Base-by-base conservation (phyloP, 1,140 invertebrate genomes). In the Muscidifurax raptorellus region DNA sequence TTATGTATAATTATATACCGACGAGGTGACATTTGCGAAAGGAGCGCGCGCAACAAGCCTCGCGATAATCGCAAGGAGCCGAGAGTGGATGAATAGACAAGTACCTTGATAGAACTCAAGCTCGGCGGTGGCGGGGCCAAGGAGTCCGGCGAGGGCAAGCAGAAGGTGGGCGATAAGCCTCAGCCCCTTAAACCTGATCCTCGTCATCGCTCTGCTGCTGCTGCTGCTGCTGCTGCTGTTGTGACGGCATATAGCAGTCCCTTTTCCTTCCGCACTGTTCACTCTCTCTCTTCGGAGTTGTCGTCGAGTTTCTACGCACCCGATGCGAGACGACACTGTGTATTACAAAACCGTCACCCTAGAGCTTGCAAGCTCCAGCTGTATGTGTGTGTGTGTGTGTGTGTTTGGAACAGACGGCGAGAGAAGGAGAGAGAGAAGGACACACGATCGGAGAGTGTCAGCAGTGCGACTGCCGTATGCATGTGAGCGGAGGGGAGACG, bases 81-180 rank as follows among this genome's bases (percentile, higher is more conserved):
- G 32, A 32, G 32, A 2, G 32, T 2, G 32, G 5, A 5, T 32
- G 32, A 32, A 5, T 32, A 32, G 2, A 40, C 36, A n/a, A n/a
- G n/a, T 77, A 92, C 91, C 90, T 88, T 88, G 89, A 83, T 91
- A 91, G 75, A 90, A 90, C 44, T 91, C 88, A 18, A 90, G 87
- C 80, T 91, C 90, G 67, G 90, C 80, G 9, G 12, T 9, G 0
- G 90, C 80, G 28, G 52, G 36, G 0, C 89, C 83, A 36, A 88
- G 87, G 15, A 89, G 87, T 79, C 90, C 90, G 69, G 89, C 79
- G 10, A 81, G 22, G 0, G 90, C 47, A 4, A 69, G 84, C 72
- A 91, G 75, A 77, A 90, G 84, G 80, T 90, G 88, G 87, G 86
- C 87, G 86, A 86, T 83, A 77, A 86, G 80, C 82, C 88, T 86